phyloP scores from a whole-genome alignment of 2,113 vertebrate species.

The Lampris incognitus region DNA sequence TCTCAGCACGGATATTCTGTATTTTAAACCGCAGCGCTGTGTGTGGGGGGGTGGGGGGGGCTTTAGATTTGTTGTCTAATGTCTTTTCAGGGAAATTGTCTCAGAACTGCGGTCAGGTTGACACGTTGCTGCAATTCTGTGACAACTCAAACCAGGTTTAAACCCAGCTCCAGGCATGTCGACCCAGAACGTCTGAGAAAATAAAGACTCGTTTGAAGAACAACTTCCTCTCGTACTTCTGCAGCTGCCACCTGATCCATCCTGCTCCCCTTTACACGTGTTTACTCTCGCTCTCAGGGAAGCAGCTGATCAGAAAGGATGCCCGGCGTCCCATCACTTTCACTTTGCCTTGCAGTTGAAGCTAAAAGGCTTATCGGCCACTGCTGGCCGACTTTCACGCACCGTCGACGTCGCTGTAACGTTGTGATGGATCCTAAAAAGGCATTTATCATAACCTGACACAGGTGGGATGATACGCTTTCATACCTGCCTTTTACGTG shows the following conservation, averaged over 20 bases:
- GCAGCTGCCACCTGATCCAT: not conserved
- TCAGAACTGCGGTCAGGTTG: no score
- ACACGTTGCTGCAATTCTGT: no score
- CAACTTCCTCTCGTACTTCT: not conserved
- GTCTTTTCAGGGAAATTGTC: no score
- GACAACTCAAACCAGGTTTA: no score
- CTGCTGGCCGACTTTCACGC: not conserved
- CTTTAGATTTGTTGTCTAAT: no score
- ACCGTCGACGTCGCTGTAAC: no score
- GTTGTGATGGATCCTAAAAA: not conserved
- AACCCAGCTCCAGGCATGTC: no score
- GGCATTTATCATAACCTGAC: not conserved
- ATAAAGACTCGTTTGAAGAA: not conserved
- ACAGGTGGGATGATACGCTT: not conserved
- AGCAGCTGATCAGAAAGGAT: no score
- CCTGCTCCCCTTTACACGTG: not conserved
- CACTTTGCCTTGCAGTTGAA: not conserved
- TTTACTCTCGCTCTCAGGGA: not conserved
- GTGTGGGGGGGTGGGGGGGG: no score
- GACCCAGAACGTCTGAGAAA: no score
- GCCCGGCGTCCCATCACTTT: constrained; percentile 31
- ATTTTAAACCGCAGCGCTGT: no score
- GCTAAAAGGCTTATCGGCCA: not conserved
- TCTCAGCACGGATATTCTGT: no score
- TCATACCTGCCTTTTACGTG: constrained; percentile 21